Evolutionary conservation across 2,797 vertebrate species (phyloP), one percentile per base, ranked within the genome.

Genomic region (Brachyrhaphis roseni): DNA sequence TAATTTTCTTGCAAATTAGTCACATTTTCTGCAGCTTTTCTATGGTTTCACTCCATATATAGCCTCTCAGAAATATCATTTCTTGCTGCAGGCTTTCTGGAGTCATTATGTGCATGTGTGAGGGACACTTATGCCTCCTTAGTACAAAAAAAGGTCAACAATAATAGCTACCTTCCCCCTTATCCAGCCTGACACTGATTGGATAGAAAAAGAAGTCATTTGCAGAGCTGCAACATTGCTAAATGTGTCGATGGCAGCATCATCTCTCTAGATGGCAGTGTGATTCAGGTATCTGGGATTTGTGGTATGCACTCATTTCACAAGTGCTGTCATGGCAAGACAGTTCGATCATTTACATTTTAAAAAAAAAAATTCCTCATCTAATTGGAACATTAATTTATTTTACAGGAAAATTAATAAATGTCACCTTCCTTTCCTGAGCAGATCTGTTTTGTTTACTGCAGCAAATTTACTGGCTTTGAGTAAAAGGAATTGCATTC

Each of bases 201-300:
- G 43, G 75, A 86, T 78, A 36, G 66, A 70, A 76, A 62, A 49
- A 74, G 31, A 64, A 34, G 31, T 45, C 5, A n/a, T 46, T 31
- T 70, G 73, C 53, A 28, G 49, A 18, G 46, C 10, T 62, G 43
- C 66, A 77, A 87, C 39, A 81, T 49, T 18, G 26, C 72, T 73
- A 1, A 64, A 70, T 55, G 66, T 31, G 43, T 49, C 34, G 77
- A 53, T 77, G 77, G 39, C 47, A 47, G 41, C 81, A 16, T 59
- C 71, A 51, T 82, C 75, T 55, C 91, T 91, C 90, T 89, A 94
- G 94, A 87, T 94, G 94, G 94, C 94, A 93, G 91, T 90, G 79
- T 89, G 59, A 85, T 74, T 75, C 78, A 81, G 39, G 36, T n/a
- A 59, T 78, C 15, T 47, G 34, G 36, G 75, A 39, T 74, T 26